Evolutionary conservation across 2,888 invertebrate genomes (phyloP).

Genomic region (Oxyteleia sp.): DNA sequence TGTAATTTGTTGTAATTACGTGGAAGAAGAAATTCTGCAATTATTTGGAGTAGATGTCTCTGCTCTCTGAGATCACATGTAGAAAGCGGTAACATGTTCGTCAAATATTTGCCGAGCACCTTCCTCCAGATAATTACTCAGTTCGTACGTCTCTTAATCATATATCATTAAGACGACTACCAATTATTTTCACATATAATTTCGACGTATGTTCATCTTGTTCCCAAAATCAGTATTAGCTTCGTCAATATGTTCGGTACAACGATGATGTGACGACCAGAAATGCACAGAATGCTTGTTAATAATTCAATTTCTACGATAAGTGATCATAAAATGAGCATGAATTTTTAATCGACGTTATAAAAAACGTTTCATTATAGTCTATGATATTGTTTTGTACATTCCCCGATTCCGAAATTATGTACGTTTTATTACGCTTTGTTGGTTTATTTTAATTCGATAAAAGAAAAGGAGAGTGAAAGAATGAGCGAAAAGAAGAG

Average conservation of each 20-base stretch:
- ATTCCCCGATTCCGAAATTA: background rate
- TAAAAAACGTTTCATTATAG: conserved; percentile 2
- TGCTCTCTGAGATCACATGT: too few relatives aligned
- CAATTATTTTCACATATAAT: background rate
- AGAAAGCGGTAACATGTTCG: too few relatives aligned
- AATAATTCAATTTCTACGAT: conserved; percentile 21
- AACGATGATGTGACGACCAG: conserved; percentile 31
- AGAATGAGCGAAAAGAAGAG: conserved; percentile 20
- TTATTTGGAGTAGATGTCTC: too few relatives aligned
- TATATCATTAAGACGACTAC: background rate
- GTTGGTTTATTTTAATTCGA: background rate
- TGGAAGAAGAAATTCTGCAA: too few relatives aligned
- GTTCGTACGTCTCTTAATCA: background rate
- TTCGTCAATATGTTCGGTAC: conserved; percentile 44
- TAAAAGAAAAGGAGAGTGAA: conserved; percentile 8
- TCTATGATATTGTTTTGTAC: background rate
- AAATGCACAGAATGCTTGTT: conserved; percentile 16
- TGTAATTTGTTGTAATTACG: too few relatives aligned
- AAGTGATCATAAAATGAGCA: conserved; percentile 28
- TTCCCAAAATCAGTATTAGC: conserved; percentile 32
- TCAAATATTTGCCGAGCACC: too few relatives aligned
- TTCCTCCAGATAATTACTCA: too few relatives aligned
- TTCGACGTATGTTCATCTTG: background rate
- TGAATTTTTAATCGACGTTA: conserved; percentile 14
- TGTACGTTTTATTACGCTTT: background rate